Conservation (phyloP, 64 coral and sea anemone genomes). For the Montipora sp. region DNA sequence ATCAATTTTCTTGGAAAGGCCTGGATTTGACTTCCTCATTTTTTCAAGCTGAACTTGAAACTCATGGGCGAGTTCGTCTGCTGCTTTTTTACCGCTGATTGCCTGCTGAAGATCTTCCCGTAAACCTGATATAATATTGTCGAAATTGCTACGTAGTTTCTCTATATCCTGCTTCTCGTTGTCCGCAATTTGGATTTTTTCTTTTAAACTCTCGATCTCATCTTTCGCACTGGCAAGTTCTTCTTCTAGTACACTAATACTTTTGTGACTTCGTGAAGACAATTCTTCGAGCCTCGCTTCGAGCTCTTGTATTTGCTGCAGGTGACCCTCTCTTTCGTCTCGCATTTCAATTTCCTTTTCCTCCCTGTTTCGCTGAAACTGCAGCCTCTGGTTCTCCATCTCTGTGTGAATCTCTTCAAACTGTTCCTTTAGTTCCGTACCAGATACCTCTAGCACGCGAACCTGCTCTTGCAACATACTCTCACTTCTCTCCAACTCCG, state of each 20-base stretch:
- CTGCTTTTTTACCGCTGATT: slow-evolving; percentile 66
- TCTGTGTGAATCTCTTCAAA: background rate
- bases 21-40: slow-evolving; percentile 7
- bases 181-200: slow-evolving; percentile 31
- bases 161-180: slow-evolving; percentile 73
- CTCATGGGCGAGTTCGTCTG: slow-evolving; percentile 86
- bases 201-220: slow-evolving; percentile 37
- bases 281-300: slow-evolving; percentile 10
- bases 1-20: background rate
- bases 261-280: background rate
- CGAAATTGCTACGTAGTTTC: slow-evolving; percentile 76
- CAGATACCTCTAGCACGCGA: background rate
- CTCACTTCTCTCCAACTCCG: slow-evolving; percentile 29
- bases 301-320: background rate
- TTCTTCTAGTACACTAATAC: slow-evolving; percentile 4
- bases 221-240: slow-evolving; percentile 31
- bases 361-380: background rate
- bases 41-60: slow-evolving; percentile 78
- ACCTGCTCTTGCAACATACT: slow-evolving; percentile 38
- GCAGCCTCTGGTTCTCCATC: background rate
- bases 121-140: slow-evolving; percentile 91
- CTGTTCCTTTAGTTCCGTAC: slow-evolving; percentile 12
- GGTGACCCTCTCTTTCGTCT: background rate
- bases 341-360: background rate
- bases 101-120: slow-evolving; percentile 88